Evolutionary conservation across 2,797 vertebrate species (phyloP).

Genomic region (Spinus olivaceus): DNA sequence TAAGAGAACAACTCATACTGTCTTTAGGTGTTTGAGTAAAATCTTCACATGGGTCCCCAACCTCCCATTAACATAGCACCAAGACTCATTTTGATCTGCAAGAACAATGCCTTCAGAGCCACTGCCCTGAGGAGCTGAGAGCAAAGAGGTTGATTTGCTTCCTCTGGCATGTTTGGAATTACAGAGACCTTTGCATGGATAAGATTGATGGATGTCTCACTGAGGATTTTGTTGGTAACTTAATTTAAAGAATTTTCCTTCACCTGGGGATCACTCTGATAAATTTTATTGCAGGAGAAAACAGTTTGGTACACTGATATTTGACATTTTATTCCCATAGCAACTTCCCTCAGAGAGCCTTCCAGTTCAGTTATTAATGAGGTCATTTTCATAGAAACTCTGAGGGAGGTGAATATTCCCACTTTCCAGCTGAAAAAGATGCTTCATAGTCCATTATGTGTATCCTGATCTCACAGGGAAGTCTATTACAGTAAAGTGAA

Average conservation of each 20-base stretch:
- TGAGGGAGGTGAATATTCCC: background rate
- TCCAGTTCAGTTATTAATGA: conserved; percentile 43
- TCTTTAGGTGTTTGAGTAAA: background rate
- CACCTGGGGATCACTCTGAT: background rate
- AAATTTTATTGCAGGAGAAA: conserved; percentile 1
- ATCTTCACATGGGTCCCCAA: background rate
- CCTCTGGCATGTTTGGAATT: background rate
- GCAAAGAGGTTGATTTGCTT: background rate
- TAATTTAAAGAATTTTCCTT: conserved; percentile 7
- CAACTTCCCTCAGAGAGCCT: background rate
- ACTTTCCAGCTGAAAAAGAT: background rate
- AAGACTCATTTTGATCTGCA: background rate
- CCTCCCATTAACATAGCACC: background rate
- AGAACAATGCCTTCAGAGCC: background rate
- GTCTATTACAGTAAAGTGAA: background rate
- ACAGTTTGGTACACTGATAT: background rate
- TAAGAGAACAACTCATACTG: background rate
- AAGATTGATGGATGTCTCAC: background rate
- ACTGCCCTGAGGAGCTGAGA: background rate
- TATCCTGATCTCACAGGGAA: background rate
- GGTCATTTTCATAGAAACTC: conserved; percentile 14
- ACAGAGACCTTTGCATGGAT: background rate
- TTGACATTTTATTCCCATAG: conserved; percentile 41
- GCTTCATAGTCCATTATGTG: background rate
- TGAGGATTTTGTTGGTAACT: background rate